Conservation (phyloP, 1,140 invertebrate species). For the Diuraphis noxia region DNA sequence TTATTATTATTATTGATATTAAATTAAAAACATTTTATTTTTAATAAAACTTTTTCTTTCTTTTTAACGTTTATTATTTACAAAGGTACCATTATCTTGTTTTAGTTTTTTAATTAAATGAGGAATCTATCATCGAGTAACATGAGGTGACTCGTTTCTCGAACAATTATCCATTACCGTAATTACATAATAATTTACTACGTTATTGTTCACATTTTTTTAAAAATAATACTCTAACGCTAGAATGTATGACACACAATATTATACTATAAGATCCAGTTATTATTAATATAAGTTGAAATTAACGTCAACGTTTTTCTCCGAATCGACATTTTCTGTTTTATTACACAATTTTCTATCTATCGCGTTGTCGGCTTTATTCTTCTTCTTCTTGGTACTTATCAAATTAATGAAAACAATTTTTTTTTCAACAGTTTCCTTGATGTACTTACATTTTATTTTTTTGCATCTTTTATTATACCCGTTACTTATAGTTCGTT, state of each 20-base stretch:
- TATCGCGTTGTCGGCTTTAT: not conserved
- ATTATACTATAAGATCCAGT: no score
- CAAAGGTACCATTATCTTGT: not conserved
- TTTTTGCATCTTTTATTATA: not conserved
- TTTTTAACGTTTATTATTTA: not conserved
- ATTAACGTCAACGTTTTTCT: not conserved
- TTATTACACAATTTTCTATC: not conserved
- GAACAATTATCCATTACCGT: not conserved
- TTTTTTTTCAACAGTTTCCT: not conserved
- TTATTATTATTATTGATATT: not conserved
- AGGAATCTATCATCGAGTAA: no score
- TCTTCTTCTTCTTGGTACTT: not conserved
- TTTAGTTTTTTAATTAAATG: not conserved
- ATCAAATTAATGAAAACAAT: not conserved
- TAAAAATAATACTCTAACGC: not conserved
- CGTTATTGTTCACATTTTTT: not conserved
- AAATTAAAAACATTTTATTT: not conserved
- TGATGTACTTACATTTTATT: not conserved
- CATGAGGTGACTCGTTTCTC: no score
- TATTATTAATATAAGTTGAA: not conserved
- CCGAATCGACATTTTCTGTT: not conserved
- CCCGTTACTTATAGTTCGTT: not conserved
- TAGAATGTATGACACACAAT: no score
- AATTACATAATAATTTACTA: not conserved
- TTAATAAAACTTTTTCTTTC: not conserved